Conservation (phyloP, 2,797 vertebrate genomes). For the Ispidina lecontei region DNA sequence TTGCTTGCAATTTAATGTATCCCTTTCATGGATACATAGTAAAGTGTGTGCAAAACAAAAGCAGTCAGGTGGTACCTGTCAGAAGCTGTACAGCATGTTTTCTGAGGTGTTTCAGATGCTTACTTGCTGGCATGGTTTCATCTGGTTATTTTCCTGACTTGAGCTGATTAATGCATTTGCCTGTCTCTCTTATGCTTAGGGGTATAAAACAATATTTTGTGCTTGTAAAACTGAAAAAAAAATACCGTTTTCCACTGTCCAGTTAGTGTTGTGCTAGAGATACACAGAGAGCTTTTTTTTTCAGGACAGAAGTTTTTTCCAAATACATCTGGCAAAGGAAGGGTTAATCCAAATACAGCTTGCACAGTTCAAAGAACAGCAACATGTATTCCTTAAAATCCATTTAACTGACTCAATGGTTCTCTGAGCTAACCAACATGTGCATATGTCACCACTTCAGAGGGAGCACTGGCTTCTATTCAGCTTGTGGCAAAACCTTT, state of each 20-base stretch:
- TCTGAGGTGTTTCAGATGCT: not conserved
- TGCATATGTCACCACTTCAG: not conserved
- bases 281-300: not conserved
- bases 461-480: not conserved
- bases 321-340: not conserved
- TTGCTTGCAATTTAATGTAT: not conserved
- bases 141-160: not conserved
- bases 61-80: not conserved
- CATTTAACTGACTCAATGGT: not conserved
- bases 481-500: not conserved
- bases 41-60: not conserved
- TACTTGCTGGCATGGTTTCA: not conserved
- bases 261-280: not conserved
- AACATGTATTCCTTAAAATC: not conserved
- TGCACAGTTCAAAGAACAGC: not conserved
- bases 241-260: not conserved
- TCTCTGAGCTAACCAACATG: not conserved
- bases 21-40: not conserved
- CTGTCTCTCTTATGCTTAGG: not conserved
- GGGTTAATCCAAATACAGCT: not conserved
- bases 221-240: not conserved
- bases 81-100: not conserved
- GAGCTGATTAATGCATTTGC: not conserved
- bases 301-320: not conserved
- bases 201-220: not conserved